Base-by-base conservation (phyloP, 1,140 invertebrate species). In the Drosophila baimaii region DNA sequence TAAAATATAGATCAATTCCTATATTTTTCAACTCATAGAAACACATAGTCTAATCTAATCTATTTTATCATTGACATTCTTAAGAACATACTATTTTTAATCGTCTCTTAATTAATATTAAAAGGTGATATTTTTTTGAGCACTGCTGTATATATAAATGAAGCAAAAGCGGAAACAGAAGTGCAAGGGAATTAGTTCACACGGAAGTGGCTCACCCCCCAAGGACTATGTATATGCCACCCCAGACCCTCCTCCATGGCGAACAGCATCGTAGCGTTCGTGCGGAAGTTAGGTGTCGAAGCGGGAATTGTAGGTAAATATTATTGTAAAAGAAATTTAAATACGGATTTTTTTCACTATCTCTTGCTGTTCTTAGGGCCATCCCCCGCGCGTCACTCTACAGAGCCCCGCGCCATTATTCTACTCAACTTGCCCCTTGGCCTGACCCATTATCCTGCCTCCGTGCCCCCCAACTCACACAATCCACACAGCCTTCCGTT, bases 161-260 rank as follows among this genome's bases (percentile, higher is more conserved):
- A 27, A 46, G 41, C 47, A 51, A 37, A 54, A 71, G 31, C 70
- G 46, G 70, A 89, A 74, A 65, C 80, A 72, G 73, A 84, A 78
- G 80, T 81, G 74, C 66, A 83, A 56, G 70, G 77, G 77, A 89
- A 89, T 89, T 89, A 89, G 84, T 89, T 89, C 84, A 89, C 84
- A 83, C 84, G 84, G 84, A 88, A 88, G 80, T 81, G 80, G 69
- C 77, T 81, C 35, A 47, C 33, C 51, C 37, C 37, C 19, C 27
- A 3, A 35, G 64, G 33, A 52, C 51, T 33, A 3, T n/a, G n/a
- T n/a, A n/a, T n/a, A n/a, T 21, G 47, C 12, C 43, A 12, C 19
- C 37, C 44, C 13, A 33, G 15, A 12, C 6, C 15, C 3, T 19
- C 41, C 27, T 21, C 39, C 13, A 41, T 57, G 51, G 57, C 33